Conservation (phyloP, 2,888 invertebrate species). For the Xestia rhomboidea region DNA sequence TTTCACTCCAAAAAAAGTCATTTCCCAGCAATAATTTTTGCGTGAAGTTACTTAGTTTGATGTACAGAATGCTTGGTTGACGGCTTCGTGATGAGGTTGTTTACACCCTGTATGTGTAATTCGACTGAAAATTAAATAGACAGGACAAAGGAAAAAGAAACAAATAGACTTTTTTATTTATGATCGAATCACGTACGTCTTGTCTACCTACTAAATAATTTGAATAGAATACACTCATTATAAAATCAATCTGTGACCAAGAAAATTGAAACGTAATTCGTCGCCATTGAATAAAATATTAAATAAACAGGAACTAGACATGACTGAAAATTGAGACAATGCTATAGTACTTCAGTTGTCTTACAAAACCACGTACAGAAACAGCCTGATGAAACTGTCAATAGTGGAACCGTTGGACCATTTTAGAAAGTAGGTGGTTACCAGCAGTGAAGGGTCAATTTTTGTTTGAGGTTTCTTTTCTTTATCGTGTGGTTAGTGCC, state of each 20-base stretch:
- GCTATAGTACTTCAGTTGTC: neutral
- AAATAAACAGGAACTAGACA: neutral
- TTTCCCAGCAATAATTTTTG: too few species aligned
- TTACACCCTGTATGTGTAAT: too few species aligned
- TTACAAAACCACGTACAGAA: neutral
- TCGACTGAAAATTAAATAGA: too few species aligned
- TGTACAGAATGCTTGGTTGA: too few species aligned
- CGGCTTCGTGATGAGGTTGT: too few species aligned
- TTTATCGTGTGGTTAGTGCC: too few species aligned
- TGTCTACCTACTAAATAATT: slow-evolving; percentile 7
- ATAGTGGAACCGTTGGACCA: neutral
- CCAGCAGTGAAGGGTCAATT: too few species aligned
- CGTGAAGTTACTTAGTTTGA: too few species aligned
- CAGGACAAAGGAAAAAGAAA: too few species aligned
- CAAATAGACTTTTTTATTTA: neutral
- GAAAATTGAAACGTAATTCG: slow-evolving; percentile 24
- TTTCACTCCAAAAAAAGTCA: too few species aligned
- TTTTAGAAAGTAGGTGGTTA: neutral
- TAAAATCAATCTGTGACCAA: slow-evolving; percentile 12
- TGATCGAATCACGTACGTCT: slow-evolving; percentile 8
- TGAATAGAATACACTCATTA: slow-evolving; percentile 11
- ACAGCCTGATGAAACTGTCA: neutral
- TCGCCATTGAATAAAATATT: neutral
- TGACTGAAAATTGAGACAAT: neutral
- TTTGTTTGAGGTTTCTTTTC: too few species aligned